Base-by-base conservation (phyloP, 2,113 vertebrate species). In the Elephas maximus region DNA sequence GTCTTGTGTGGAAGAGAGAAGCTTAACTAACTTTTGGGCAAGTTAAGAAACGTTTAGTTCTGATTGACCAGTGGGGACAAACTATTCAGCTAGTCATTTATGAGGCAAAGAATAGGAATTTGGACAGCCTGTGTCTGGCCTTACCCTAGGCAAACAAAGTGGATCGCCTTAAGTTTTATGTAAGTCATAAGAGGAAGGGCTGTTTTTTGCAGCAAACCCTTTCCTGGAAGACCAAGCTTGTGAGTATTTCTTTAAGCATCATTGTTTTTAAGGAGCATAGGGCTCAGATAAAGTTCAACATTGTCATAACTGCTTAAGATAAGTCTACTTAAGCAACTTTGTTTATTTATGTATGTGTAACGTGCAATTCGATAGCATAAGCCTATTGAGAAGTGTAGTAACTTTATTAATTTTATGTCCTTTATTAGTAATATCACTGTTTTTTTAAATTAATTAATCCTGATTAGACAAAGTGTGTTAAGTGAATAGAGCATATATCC, bases 391-490 rank as follows among this genome's bases (percentile, higher is more conserved):
- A 93, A 90, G 30, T 30, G 41, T 7, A 62, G 8, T 41, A 82
- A 21, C 23, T 71, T 73, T 26, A 65, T 77, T 77, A 81, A 84
- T 94, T 92, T 85, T 83, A 76, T 90, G 28, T 30, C 74, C 63
- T 77, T 76, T 84, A 92, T 45, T 20, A 62, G 44, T 88, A 83
- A 78, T 88, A 60, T 53, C 44, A 74, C n/a, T 90, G 12, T 71
- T 62, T 10, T 89, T 89, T 48, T 37, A 37, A 48, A 48, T 48
- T 57, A 57, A 57, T 63, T 37, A 44, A 33, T 80, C 23, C 14
- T 92, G 18, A 69, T 82, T 76, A 65, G 21, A 74, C 81, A 44
- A 57, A 60, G 8, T 67, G 7, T 57, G 5, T 88, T 89, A 79
- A 78, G 18, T 87, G 3, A 94, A 82, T 44, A 91, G 15, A 41